A percentile compares a stretch with the other conserved stretches of the same genome.
Conservation (phyloP, 2,888 invertebrate species). For the Drosophila mercatorum region DNA sequence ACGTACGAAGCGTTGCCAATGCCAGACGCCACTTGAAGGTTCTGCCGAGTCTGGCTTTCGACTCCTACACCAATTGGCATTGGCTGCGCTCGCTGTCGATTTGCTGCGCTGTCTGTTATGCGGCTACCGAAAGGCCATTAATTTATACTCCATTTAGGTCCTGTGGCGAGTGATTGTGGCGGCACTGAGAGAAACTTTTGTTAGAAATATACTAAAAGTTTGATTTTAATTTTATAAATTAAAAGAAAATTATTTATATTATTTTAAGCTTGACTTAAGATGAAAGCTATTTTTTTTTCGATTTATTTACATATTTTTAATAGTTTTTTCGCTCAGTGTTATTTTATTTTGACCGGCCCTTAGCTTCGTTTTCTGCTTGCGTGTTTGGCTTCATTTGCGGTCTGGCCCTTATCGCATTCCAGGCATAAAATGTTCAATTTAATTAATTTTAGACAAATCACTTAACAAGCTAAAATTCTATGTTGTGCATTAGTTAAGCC, state of each 20-base stretch:
- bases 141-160: conserved; percentile 49
- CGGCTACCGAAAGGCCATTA: conserved; percentile 64
- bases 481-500: conserved; percentile 20
- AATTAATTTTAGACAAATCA: conserved; percentile 70
- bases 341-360: conserved; percentile 2
- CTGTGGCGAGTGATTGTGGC: conserved; percentile 33
- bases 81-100: conserved; percentile 16
- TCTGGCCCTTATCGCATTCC: conserved; percentile 47
- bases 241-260: not conserved
- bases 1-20: not conserved
- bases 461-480: conserved; percentile 52
- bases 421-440: conserved; percentile 55
- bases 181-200: conserved; percentile 26
- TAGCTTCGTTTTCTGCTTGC: conserved; percentile 33
- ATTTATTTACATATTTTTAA: not conserved
- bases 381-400: conserved; percentile 44
- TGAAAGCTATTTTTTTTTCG: no score
- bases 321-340: conserved; percentile 14
- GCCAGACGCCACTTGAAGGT: conserved; percentile 61
- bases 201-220: no score
- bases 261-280: not conserved
- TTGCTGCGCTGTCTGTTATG: conserved; percentile 20
- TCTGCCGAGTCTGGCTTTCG: conserved; percentile 1
- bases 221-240: no score
- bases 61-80: conserved; percentile 54